Percentiles rank a stretch among this genome's conserved stretches.
Evolutionary conservation across 2,888 invertebrate species (phyloP).

Genomic region (Apamea crenata): DNA sequence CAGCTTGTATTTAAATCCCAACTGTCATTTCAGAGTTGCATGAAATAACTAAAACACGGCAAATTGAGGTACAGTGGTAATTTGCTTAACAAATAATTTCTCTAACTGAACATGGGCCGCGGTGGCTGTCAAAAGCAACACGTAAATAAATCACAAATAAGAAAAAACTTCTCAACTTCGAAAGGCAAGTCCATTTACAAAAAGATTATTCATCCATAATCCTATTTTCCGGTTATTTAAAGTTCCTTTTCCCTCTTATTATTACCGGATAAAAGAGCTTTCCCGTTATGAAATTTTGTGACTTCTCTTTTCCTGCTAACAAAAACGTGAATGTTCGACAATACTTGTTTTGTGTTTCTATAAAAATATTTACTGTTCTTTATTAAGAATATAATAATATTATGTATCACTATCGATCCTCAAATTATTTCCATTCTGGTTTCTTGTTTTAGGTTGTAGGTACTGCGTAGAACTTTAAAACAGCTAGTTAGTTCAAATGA

Average conservation of each 20-base stretch:
- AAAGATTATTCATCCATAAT: conserved; percentile 29
- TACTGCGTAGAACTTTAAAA: not conserved
- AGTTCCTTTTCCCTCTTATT: conserved; percentile 20
- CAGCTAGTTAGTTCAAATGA: not conserved
- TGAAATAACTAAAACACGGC: not conserved
- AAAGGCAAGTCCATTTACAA: conserved; percentile 1
- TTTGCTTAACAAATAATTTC: not conserved
- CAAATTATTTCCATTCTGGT: not conserved
- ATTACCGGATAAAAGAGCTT: conserved; percentile 31
- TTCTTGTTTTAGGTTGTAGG: not conserved
- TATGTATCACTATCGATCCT: no score
- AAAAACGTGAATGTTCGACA: conserved; percentile 4
- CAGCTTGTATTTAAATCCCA: no score
- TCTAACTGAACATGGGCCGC: not conserved
- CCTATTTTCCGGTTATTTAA: conserved; percentile 26
- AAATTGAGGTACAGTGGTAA: not conserved
- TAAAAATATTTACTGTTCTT: no score
- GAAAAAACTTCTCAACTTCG: conserved; percentile 16
- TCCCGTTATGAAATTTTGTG: conserved; percentile 19
- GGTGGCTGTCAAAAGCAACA: conserved; percentile 25
- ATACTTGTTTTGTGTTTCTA: not conserved
- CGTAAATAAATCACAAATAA: conserved; percentile 23
- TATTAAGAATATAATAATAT: no score
- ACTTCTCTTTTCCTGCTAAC: conserved; percentile 12
- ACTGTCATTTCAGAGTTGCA: not conserved